Base-by-base conservation (phyloP, 2,888 invertebrate genomes). In the Trachelus tabidus region DNA sequence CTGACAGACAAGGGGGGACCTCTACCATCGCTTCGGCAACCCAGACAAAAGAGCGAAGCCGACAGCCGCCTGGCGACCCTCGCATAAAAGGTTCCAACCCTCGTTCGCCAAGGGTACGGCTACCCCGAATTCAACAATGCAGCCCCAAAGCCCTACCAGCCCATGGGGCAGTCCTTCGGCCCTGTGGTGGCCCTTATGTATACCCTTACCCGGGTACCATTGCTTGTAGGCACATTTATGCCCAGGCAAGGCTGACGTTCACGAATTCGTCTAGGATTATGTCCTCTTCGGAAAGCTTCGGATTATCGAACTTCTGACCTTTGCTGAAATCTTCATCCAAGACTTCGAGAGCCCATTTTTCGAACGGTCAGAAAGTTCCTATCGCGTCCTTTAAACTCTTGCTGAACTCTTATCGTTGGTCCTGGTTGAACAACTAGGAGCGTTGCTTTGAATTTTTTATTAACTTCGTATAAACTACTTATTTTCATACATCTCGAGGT, bases 51-150 rank as follows among this genome's bases (percentile, higher is more conserved):
- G 87, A 82, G 84, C 82, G 78, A 81, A 80, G 82, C 86, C 86
- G 85, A 83, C 86, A 85, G 87, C 87, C 87, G 86, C 85, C 85
- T 82, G 85, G 82, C 86, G 87, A 86, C 89, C 89, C 89, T 86
- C 84, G 78, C 83, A 86, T 86, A 85, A 88, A 88, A 87, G 88
- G 82, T 79, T 86, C 83, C 83, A 84, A 85, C 87, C 85, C 87
- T 85, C 87, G 81, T 83, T 83, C 75, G 78, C 31, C 77, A 79
- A 82, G 82, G 82, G 82, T 79, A 76, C 80, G 77, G 34, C 81
- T 82, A 83, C 80, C 84, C 84, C 75, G 80, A 82, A 81, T 76
- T 76, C 81, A 86, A 85, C 86, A 83, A 86, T 86, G 81, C 81
- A 80, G 80, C 73, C 83, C 79, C 77, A 71, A 71, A 71, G 71